Evolutionary conservation across 2,797 vertebrate genomes (phyloP).

Genomic region (Rhinichthys osculus): DNA sequence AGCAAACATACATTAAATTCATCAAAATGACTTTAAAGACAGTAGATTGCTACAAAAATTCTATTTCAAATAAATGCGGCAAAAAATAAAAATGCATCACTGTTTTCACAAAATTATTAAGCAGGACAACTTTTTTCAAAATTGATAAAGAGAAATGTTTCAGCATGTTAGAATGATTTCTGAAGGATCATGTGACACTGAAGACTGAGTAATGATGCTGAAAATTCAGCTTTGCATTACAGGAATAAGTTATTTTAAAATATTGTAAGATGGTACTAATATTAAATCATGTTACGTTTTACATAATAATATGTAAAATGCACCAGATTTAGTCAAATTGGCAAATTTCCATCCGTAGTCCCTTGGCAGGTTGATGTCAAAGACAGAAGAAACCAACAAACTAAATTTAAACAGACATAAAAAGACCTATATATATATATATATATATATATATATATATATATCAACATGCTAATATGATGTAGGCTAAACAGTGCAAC

Average conservation of each 20-base stretch:
- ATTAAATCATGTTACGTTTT: not conserved
- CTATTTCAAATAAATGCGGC: not conserved
- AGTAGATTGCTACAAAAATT: not conserved
- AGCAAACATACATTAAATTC: not conserved
- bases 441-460: too few species aligned
- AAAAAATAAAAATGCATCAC: not conserved
- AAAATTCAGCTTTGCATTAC: not conserved
- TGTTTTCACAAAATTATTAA: not conserved
- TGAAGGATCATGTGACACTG: not conserved
- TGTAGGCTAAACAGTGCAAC: too few species aligned
- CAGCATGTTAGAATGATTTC: not conserved
- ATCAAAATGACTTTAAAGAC: not conserved
- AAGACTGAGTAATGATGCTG: not conserved
- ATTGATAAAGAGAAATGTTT: not conserved
- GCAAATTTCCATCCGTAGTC: too few species aligned
- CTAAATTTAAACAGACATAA: too few species aligned
- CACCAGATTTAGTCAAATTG: too few species aligned
- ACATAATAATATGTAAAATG: too few species aligned
- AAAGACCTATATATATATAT: too few species aligned
- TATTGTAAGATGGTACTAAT: not conserved
- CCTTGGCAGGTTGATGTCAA: too few species aligned
- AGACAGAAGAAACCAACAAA: too few species aligned
- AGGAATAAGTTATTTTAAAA: too few species aligned
- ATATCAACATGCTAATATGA: too few species aligned
- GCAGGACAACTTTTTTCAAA: too few species aligned